Evolutionary conservation across 2,888 invertebrate species (phyloP).

Genomic region (Mechanitis mazaeus): DNA sequence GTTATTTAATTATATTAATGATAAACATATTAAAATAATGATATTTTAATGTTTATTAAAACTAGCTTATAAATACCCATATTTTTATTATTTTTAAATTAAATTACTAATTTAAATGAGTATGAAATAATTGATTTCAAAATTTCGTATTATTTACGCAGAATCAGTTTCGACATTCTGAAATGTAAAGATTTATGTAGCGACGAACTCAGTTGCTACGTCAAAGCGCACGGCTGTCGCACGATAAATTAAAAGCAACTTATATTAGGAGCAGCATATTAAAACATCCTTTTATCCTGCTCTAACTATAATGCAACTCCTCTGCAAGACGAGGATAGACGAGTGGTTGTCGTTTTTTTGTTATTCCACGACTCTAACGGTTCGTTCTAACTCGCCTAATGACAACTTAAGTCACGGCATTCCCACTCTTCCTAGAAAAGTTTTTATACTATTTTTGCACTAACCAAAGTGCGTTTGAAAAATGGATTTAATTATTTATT

Average conservation of each 20-base stretch:
- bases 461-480: not conserved
- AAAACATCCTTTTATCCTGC: conserved; percentile 57
- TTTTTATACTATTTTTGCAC: not conserved
- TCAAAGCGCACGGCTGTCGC: conserved; percentile 65
- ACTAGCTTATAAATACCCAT: too few relatives aligned
- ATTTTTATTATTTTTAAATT: too few relatives aligned
- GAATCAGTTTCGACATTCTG: conserved; percentile 30
- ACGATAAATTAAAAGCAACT: conserved; percentile 72
- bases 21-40: too few relatives aligned
- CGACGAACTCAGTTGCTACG: conserved; percentile 51
- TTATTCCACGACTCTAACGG: conserved; percentile 63
- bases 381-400: conserved; percentile 65
- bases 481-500: too few relatives aligned
- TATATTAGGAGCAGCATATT: conserved; percentile 61
- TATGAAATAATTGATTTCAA: too few relatives aligned
- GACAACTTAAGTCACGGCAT: conserved; percentile 39
- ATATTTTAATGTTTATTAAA: too few relatives aligned
- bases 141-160: too few relatives aligned
- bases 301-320: conserved; percentile 46
- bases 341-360: conserved; percentile 61
- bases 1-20: too few relatives aligned
- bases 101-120: too few relatives aligned
- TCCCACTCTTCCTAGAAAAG: conserved; percentile 18
- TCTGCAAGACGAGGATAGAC: conserved; percentile 56
- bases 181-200: conserved; percentile 67